Evolutionary conservation across 2,888 invertebrate species (phyloP).

Genomic region (Hydrotaea diabolus): DNA sequence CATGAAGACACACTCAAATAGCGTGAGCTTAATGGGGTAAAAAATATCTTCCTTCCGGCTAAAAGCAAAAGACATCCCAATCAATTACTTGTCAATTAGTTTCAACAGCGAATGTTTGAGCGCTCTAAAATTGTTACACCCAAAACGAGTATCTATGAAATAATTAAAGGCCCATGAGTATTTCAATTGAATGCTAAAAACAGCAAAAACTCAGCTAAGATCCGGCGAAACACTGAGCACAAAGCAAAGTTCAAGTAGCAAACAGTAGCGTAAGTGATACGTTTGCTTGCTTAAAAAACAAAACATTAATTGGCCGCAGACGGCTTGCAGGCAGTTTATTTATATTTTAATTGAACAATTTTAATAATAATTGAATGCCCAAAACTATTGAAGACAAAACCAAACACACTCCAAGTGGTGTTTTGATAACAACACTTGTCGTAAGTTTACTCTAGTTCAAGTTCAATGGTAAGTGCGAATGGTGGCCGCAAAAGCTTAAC

Average conservation of each 20-base stretch:
- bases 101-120: background rate
- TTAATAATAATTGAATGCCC: no score
- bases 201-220: background rate
- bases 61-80: background rate
- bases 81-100: background rate
- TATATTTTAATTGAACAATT: background rate
- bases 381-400: no score
- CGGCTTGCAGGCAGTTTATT: background rate
- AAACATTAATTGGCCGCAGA: background rate
- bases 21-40: no score
- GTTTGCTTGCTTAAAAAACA: no score
- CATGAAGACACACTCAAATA: background rate
- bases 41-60: background rate
- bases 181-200: constrained; percentile 22
- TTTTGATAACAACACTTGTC: background rate
- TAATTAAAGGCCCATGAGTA: background rate
- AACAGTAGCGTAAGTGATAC: background rate
- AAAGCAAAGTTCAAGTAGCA: background rate
- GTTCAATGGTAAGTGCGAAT: constrained; percentile 41
- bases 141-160: background rate
- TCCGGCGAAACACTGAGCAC: background rate
- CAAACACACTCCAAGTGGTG: background rate
- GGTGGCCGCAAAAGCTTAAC: background rate
- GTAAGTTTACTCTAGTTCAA: constrained; percentile 38
- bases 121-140: no score